Conservation (phyloP, 2,113 vertebrate genomes). For the Cyphomyrus discorhynchus region DNA sequence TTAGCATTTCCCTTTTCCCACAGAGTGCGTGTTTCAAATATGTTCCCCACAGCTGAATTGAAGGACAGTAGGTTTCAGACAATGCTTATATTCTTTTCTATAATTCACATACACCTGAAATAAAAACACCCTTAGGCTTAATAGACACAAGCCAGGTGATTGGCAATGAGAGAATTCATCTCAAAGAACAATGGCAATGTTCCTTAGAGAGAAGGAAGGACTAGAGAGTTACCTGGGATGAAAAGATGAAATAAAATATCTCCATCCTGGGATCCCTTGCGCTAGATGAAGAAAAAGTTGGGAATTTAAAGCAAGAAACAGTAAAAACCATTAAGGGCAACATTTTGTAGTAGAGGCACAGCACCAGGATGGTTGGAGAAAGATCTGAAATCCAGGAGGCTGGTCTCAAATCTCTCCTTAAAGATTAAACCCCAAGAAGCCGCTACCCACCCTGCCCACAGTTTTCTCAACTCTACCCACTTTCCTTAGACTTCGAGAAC, state of each 20-base stretch:
- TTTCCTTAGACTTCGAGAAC: background rate
- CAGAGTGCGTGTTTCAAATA: background rate
- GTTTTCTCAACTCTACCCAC: background rate
- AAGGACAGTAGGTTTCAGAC: background rate
- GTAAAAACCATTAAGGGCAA: background rate
- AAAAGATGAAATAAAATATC: background rate
- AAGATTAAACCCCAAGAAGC: background rate
- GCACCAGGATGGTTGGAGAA: background rate
- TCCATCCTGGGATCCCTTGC: background rate
- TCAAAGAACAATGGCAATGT: background rate
- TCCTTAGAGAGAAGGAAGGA: background rate
- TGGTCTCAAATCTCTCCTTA: background rate
- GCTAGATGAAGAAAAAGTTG: background rate
- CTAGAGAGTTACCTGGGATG: background rate
- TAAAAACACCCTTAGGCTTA: background rate
- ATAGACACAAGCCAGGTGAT: background rate
- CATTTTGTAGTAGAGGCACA: background rate
- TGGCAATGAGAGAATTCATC: background rate
- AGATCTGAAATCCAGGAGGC: background rate
- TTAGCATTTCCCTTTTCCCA: slow-evolving; percentile 40
- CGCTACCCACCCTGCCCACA: background rate
- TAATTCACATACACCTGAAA: background rate
- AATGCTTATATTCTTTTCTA: background rate
- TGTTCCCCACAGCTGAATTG: background rate
- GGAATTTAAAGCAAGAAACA: background rate